Evolutionary conservation across 2,113 vertebrate species (phyloP).

Genomic region (Spermophilus dauricus): DNA sequence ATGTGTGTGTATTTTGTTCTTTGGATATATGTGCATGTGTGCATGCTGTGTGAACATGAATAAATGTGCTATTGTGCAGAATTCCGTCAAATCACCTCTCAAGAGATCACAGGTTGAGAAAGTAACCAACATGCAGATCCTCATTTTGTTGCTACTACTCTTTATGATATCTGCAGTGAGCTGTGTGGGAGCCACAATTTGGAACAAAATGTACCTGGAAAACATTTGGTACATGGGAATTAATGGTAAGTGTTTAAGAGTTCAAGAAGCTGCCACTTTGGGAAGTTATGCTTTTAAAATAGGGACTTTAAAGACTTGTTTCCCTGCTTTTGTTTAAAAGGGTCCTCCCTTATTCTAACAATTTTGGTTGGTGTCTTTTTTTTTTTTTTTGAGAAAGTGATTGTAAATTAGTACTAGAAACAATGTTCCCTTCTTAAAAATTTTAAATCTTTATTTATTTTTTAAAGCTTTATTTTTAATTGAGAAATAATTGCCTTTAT

Average conservation of each 20-base stretch:
- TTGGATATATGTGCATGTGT: neutral
- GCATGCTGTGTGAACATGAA: neutral
- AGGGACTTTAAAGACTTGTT: neutral
- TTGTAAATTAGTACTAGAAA: neutral
- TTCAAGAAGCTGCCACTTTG: neutral
- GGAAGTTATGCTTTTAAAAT: neutral
- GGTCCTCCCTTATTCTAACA: neutral
- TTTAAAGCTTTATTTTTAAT: neutral
- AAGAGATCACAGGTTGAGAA: slow-evolving; percentile 97
- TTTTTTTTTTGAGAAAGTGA: neutral
- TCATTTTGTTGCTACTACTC: slow-evolving; percentile 95
- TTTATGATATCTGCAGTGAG: slow-evolving; percentile 96
- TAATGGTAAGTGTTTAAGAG: slow-evolving; percentile 89
- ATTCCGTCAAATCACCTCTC: slow-evolving; percentile 95
- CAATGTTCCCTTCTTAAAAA: neutral
- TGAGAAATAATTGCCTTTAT: neutral
- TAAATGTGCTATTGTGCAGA: slow-evolving; percentile 86
- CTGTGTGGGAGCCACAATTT: slow-evolving; percentile 94
- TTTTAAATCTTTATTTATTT: neutral
- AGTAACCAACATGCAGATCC: slow-evolving; percentile 97
- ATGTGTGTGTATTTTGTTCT: neutral
- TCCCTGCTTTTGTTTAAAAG: neutral
- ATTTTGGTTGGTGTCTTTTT: neutral
- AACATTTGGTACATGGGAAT: slow-evolving; percentile 94
- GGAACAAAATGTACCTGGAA: slow-evolving; percentile 92